Percentiles rank a stretch among this genome's conserved stretches.
These are phyloP conservation scores for Leiothrix lutea DNA, from an alignment of 2,113 vertebrate genomes.

Conservation along the genomic window DNA sequence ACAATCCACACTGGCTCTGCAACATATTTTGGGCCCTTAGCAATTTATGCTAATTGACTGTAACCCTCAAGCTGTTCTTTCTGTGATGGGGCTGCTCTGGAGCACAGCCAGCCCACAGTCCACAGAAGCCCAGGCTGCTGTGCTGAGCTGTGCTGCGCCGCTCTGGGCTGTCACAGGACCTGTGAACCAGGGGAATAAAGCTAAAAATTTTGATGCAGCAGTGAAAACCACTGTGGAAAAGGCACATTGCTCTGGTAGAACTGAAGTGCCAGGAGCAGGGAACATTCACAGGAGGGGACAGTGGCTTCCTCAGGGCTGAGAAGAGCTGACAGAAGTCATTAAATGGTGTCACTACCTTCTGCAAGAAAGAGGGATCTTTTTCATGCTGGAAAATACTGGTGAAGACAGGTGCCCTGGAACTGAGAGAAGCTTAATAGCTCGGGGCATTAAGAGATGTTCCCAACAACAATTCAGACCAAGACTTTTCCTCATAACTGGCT, in stretches of 20 bases:
- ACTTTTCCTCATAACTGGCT: not conserved
- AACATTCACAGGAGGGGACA: too few species aligned
- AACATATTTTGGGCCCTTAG: not conserved
- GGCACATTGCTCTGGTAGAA: not conserved
- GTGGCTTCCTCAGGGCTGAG: not conserved
- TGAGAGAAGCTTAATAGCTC: not conserved
- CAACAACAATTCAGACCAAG: not conserved
- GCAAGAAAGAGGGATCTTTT: not conserved
- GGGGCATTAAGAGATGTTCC: not conserved
- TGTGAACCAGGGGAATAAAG: rapidly evolving
- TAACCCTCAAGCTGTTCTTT: constrained; percentile 41
- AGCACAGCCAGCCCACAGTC: not conserved
- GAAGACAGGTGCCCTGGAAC: not conserved
- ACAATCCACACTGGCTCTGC: not conserved
- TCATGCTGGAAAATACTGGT: not conserved
- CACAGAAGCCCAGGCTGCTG: not conserved
- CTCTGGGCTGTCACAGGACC: not conserved
- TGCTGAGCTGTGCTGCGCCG: rapidly evolving
- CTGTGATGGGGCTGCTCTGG: not conserved
- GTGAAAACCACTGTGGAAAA: not conserved
- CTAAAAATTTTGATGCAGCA: not conserved
- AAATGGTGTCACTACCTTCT: not conserved
- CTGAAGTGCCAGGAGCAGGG: not conserved
- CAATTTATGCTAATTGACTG: constrained; percentile 3
- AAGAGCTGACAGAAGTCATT: not conserved